Evolutionary conservation across 2,888 invertebrate species (phyloP).

Genomic region (Harmothoe impar): DNA sequence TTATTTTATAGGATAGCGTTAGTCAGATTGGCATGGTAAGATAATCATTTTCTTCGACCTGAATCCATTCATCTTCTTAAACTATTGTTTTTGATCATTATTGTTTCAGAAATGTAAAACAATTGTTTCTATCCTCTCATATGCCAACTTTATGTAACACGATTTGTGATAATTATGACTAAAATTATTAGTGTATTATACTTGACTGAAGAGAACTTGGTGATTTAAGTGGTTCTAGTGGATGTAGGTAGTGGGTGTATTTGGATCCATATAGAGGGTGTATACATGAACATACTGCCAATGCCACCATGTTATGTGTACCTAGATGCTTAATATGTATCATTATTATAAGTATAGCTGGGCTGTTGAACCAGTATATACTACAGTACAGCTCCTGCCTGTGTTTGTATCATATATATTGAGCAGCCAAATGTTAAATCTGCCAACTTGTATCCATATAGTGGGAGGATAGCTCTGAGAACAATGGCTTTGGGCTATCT

Average conservation of each 20-base stretch:
- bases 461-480: too few species aligned
- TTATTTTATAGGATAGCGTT: not conserved
- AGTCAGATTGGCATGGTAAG: not conserved
- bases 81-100: too few species aligned
- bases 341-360: not conserved
- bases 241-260: not conserved
- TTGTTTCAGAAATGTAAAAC: not conserved
- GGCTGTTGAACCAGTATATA: not conserved
- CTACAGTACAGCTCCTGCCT: not conserved
- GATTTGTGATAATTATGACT: not conserved
- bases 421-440: too few species aligned
- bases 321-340: conserved; percentile 40
- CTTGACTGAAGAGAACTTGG: not conserved
- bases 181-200: not conserved
- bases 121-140: not conserved
- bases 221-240: not conserved
- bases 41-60: not conserved
- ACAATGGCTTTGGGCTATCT: too few species aligned
- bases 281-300: not conserved
- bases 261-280: not conserved
- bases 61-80: not conserved
- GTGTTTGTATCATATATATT: not conserved
- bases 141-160: not conserved
- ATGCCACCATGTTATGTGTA: not conserved
- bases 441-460: too few species aligned